Evolutionary conservation across 2,888 invertebrate genomes (phyloP), one percentile per base, ranked within the genome.

Genomic region (Silvanus unidentatus): DNA sequence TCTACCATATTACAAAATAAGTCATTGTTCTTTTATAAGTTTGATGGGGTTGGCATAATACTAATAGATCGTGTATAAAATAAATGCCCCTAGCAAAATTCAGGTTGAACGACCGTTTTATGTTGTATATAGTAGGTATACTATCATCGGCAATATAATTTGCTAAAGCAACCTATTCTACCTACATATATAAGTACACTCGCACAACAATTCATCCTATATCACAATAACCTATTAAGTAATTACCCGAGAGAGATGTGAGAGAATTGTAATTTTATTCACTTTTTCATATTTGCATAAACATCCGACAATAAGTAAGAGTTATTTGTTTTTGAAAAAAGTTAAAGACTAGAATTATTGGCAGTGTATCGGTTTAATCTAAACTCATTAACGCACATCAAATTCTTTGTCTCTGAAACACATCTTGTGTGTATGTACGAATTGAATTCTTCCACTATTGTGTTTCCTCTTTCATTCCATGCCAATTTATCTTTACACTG

Each of bases 41-140:
- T 16, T 37, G 37, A 37, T 16, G 37, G 37, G 37, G 37, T 37
- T 37, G 37, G 48, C 48, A 48, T 49, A 49, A n/a, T n/a, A n/a
- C n/a, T n/a, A n/a, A 49, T 49, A 49, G 38, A 47, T 50, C 50
- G 50, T 50, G 50, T 40, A 49, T 49, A 35, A 46, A 49, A 42
- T 39, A 45, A 50, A 45, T 42, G 50, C 50, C 50, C 50, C 47
- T 50, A 50, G 50, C 50, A 29, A 44, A 45, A 47, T 44, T 48
- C 37, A 41, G 45, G 50, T 44, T 50, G 47, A 50, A 50, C 40
- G 48, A 50, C 50, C 50, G 48, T 40, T 48, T 50, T 49, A 49
- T 46, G 42, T 37, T 13, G 15, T 37, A 32, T 37, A 37, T 32
- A 32, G 32, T 32, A 32, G 34, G 11, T 34, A 15, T 37, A 37